Conservation (phyloP, 1,140 invertebrate genomes). For the Apis florea region DNA sequence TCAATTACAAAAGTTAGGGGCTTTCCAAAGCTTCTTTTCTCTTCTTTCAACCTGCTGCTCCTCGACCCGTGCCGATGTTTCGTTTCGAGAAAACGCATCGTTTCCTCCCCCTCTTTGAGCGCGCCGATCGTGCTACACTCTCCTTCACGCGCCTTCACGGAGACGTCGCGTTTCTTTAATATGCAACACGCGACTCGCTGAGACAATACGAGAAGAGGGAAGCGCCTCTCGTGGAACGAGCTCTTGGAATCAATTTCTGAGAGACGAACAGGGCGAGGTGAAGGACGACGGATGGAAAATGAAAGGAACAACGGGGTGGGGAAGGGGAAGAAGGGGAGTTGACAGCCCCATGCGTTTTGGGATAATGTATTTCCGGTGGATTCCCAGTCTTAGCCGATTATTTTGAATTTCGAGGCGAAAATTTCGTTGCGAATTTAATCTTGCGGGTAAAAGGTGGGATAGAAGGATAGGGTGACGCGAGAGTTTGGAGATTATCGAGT, state of each 20-base stretch:
- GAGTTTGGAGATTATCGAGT: no score
- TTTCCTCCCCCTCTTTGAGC: background rate
- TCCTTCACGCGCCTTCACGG: constrained; percentile 17
- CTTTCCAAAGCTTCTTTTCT: constrained; percentile 41
- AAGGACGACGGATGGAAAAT: constrained; percentile 1
- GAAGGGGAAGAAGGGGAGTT: constrained; percentile 63
- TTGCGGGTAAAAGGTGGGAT: no score
- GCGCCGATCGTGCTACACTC: background rate
- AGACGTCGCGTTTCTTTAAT: constrained; percentile 63
- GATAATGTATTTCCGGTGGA: constrained; percentile 59
- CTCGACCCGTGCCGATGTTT: background rate
- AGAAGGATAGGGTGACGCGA: no score
- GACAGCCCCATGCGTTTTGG: constrained; percentile 67
- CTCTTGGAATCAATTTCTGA: constrained; percentile 44
- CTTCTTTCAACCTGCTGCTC: background rate
- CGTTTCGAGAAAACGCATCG: constrained; percentile 22
- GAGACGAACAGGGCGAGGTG: constrained; percentile 35
- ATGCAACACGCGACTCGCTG: constrained; percentile 66
- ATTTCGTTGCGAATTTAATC: background rate
- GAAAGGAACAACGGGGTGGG: background rate
- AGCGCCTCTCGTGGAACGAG: constrained; percentile 44
- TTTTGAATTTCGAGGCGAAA: background rate
- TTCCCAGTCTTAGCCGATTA: constrained; percentile 18
- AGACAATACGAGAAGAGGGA: constrained; percentile 68
- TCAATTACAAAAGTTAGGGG: constrained; percentile 78